Evolutionary conservation across 1,140 invertebrate genomes (phyloP).

Genomic region (Zaprionus camerounensis): DNA sequence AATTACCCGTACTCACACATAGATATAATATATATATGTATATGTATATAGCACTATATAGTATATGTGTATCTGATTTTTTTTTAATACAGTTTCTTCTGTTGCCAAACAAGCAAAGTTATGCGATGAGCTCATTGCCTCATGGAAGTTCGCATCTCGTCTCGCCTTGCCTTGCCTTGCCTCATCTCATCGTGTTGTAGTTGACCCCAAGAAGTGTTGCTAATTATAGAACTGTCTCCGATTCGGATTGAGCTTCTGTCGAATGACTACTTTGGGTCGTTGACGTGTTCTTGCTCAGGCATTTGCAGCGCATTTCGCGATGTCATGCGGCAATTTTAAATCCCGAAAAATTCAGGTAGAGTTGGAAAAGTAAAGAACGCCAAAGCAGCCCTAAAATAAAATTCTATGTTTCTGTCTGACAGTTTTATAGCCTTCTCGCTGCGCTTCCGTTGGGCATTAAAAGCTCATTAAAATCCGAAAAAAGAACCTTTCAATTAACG

Average conservation of each 20-base stretch:
- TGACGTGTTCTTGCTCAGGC: slow-evolving; percentile 25
- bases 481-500: slow-evolving; percentile 43
- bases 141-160: slow-evolving; percentile 10
- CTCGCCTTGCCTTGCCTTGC: not conserved
- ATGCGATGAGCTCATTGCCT: slow-evolving; percentile 45
- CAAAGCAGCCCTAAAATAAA: not conserved
- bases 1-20: not conserved
- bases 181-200: not conserved
- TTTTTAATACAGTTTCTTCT: not conserved
- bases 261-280: slow-evolving; percentile 21
- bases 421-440: slow-evolving; percentile 8
- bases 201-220: slow-evolving; percentile 34
- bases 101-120: not conserved
- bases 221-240: slow-evolving; percentile 21
- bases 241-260: slow-evolving; percentile 9
- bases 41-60: not conserved
- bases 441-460: slow-evolving; percentile 43
- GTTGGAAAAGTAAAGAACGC: slow-evolving; percentile 6
- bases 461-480: slow-evolving; percentile 11
- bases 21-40: slow-evolving; percentile 1
- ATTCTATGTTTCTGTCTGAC: not conserved
- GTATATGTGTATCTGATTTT: slow-evolving; percentile 7
- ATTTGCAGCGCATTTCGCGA: slow-evolving; percentile 5
- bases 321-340: slow-evolving; percentile 27
- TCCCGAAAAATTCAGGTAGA: slow-evolving; percentile 1